Conservation (phyloP, 2,797 vertebrate species). For the Poecilia gillii region DNA sequence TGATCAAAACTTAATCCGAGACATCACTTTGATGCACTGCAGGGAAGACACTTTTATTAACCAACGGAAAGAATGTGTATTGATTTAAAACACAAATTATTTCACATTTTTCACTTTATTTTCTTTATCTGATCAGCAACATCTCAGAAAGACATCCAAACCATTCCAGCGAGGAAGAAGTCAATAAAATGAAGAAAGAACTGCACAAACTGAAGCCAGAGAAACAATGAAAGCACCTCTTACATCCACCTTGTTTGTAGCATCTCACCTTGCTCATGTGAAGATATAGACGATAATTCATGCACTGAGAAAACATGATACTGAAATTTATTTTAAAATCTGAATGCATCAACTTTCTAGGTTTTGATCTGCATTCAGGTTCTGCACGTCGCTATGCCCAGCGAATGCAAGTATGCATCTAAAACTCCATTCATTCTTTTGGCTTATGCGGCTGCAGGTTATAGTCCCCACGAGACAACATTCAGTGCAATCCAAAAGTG, state of each 20-base stretch:
- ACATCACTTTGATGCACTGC: background rate
- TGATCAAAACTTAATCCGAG: background rate
- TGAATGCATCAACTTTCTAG: slow-evolving; percentile 32
- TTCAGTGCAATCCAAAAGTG: background rate
- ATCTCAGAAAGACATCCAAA: background rate
- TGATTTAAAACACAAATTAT: background rate
- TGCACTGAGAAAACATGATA: slow-evolving; percentile 42
- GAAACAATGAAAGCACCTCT: slow-evolving; percentile 40
- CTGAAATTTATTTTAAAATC: slow-evolving; percentile 36
- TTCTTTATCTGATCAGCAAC: background rate
- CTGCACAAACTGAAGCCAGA: slow-evolving; percentile 14
- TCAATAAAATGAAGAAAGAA: slow-evolving; percentile 25
- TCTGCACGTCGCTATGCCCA: slow-evolving; percentile 12
- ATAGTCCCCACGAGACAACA: background rate
- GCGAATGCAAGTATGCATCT: slow-evolving; percentile 40
- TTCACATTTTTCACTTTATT: background rate
- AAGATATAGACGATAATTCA: slow-evolving; percentile 58
- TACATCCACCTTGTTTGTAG: slow-evolving; percentile 53
- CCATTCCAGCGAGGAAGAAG: background rate
- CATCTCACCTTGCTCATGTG: slow-evolving; percentile 57
- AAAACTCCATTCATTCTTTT: slow-evolving; percentile 13
- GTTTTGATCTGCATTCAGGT: slow-evolving; percentile 16
- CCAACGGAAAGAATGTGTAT: background rate
- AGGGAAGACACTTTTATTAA: background rate
- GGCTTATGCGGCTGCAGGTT: slow-evolving; percentile 10